A percentile compares a stretch with the other conserved stretches of the same genome.
phyloP scores from a whole-genome alignment of 2,888 invertebrate genomes.

The Colostygia pectinataria region DNA sequence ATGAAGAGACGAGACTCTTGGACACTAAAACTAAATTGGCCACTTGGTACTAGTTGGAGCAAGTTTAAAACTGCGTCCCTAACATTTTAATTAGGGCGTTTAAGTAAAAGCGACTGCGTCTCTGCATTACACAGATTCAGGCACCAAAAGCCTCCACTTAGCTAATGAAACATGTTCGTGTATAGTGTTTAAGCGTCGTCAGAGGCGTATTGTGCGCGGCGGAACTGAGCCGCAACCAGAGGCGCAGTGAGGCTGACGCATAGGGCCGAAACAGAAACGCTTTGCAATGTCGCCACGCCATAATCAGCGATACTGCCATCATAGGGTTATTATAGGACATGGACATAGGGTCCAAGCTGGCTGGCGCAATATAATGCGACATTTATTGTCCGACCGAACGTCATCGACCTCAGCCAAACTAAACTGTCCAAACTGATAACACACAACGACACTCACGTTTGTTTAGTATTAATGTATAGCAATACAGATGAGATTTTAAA shows the following conservation, averaged over 20 bases:
- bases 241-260: slow-evolving; percentile 5
- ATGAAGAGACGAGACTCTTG: slow-evolving; percentile 38
- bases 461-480: too few species aligned
- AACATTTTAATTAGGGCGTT: slow-evolving; percentile 81
- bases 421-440: too few species aligned
- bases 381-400: too few species aligned
- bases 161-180: slow-evolving; percentile 84
- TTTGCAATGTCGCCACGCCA: too few species aligned
- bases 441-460: too few species aligned
- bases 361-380: too few species aligned
- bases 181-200: slow-evolving; percentile 76
- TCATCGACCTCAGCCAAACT: too few species aligned
- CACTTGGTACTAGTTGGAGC: slow-evolving; percentile 73
- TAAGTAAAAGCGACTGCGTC: slow-evolving; percentile 80
- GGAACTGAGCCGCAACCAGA: slow-evolving; percentile 41
- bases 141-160: slow-evolving; percentile 83
- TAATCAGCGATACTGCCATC: too few species aligned
- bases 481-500: too few species aligned
- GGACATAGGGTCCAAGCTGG: too few species aligned
- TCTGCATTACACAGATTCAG: slow-evolving; percentile 79
- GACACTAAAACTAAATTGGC: slow-evolving; percentile 78
- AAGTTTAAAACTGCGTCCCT: slow-evolving; percentile 76
- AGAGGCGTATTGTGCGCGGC: slow-evolving; percentile 67
- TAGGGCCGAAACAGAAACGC: too few species aligned
- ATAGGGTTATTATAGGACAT: too few species aligned